Percentiles rank a stretch among this genome's conserved stretches.
Evolutionary conservation across 2,888 invertebrate genomes (phyloP).

Genomic region (Eilema caniola): DNA sequence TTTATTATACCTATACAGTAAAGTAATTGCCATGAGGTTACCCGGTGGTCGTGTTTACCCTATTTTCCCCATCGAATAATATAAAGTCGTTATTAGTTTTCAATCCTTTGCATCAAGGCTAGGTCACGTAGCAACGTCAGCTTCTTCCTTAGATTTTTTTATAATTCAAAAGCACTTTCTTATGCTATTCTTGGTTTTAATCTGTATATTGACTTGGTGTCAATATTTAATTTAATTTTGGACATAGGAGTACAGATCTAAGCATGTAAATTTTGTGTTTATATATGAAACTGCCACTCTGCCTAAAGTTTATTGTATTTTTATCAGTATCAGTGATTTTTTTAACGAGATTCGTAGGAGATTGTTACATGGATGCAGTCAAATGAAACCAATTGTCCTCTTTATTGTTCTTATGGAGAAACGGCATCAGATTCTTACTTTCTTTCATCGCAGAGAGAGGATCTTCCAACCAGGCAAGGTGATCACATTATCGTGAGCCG

Average conservation of each 20-base stretch:
- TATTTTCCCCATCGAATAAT: not conserved
- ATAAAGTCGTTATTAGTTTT: not conserved
- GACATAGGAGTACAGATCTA: not conserved
- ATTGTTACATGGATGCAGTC: no score
- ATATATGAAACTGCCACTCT: no score
- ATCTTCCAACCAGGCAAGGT: no score
- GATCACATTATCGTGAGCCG: no score
- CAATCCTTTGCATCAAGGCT: not conserved
- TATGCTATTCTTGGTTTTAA: not conserved
- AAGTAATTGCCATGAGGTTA: not conserved
- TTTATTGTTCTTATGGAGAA: no score
- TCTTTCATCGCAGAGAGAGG: no score
- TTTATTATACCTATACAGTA: not conserved
- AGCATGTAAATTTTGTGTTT: no score
- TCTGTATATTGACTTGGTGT: not conserved
- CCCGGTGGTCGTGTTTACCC: not conserved
- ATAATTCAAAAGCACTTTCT: not conserved
- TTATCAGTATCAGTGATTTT: no score
- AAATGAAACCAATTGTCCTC: no score
- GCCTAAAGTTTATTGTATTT: no score
- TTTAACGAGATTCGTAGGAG: no score
- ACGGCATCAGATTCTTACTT: no score
- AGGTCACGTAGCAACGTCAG: constrained; percentile 6
- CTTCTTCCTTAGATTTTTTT: not conserved
- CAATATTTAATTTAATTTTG: not conserved